Conservation (phyloP, 2,113 vertebrate species). For the Balaeniceps rex region DNA sequence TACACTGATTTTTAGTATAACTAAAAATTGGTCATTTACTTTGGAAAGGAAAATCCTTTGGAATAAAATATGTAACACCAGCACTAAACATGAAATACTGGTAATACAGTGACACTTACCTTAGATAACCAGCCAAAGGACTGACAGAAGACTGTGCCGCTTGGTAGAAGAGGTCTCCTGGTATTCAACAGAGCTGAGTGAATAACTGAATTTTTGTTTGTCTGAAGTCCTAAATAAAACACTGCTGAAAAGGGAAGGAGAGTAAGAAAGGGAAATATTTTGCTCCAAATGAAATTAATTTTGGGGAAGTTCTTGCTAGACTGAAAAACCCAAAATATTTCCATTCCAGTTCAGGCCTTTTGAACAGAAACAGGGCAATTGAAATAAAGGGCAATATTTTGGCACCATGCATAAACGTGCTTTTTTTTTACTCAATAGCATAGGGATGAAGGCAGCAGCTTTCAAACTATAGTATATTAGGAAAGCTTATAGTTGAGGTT, state of each 20-base stretch:
- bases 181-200: not conserved
- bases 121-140: slow-evolving; percentile 14
- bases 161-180: not conserved
- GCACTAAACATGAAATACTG: not conserved
- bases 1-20: not conserved
- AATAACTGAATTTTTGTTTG: not conserved
- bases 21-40: not conserved
- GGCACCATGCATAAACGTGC: not conserved
- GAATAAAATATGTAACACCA: not conserved
- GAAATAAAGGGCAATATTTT: not conserved
- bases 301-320: not conserved
- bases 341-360: not conserved
- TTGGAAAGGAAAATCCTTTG: slow-evolving; percentile 5
- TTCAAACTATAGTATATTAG: not conserved
- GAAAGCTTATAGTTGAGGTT: not conserved
- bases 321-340: not conserved
- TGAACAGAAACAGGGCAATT: not conserved
- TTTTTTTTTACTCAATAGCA: not conserved
- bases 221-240: not conserved
- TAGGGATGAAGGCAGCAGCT: not conserved
- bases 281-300: not conserved
- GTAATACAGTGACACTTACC: not conserved
- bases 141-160: not conserved
- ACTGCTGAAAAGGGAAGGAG: not conserved
- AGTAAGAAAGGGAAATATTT: not conserved